Percentiles rank a stretch among this genome's conserved stretches.
These are phyloP conservation scores for Ochotona curzoniae DNA, from an alignment of 2,113 vertebrate species.

Conservation along the genomic window DNA sequence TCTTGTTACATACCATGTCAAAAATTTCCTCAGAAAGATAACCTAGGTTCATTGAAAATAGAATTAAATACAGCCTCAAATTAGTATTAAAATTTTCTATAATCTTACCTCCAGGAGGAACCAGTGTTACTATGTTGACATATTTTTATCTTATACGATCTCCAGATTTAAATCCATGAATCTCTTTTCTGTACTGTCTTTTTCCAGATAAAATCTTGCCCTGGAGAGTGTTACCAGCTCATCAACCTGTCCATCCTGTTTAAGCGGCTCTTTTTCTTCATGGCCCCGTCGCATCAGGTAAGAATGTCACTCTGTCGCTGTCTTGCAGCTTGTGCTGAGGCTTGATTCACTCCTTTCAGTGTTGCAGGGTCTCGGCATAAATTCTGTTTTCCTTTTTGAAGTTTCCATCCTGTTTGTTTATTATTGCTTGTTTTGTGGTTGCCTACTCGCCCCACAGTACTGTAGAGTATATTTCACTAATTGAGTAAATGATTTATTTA, in stretches of 20 bases:
- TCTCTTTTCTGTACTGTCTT: not conserved
- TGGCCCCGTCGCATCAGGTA: constrained; percentile 94
- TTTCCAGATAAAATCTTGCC: constrained; percentile 87
- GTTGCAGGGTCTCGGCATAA: not conserved
- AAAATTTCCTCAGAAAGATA: constrained; percentile 32
- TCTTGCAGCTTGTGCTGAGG: not conserved
- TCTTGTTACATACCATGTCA: not conserved
- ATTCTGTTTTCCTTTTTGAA: not conserved
- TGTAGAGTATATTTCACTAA: not conserved
- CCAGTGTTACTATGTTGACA: not conserved
- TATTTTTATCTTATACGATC: not conserved
- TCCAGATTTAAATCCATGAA: not conserved
- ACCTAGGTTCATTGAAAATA: constrained; percentile 15
- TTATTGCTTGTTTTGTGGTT: constrained; percentile 1
- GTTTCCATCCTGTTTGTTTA: not conserved
- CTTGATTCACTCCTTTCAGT: not conserved
- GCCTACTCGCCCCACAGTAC: constrained; percentile 13
- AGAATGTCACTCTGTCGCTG: constrained; percentile 54
- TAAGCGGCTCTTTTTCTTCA: constrained; percentile 93
- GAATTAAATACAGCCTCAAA: not conserved
- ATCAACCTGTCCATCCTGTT: constrained; percentile 90
- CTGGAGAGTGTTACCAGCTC: constrained; percentile 86
- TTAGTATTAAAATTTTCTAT: constrained; percentile 7
- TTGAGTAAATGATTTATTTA: not conserved
- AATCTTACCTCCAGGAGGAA: not conserved